A percentile compares a stretch with the other conserved stretches of the same genome.
phyloP scores from a whole-genome alignment of 2,888 invertebrate genomes.

The Tholera decimalis region DNA sequence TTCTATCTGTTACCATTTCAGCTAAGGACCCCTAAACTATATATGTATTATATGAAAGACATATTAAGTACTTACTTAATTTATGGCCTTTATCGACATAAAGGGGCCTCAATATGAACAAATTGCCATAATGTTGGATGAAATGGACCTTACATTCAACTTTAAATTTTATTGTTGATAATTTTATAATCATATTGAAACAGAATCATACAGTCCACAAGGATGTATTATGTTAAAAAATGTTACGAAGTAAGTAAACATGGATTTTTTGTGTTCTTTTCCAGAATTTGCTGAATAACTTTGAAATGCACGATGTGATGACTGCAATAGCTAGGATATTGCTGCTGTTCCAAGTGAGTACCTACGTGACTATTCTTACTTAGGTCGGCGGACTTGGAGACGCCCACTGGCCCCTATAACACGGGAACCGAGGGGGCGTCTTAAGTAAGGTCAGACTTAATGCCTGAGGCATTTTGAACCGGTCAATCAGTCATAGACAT shows the following conservation, averaged over 20 bases:
- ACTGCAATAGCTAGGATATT: slow-evolving; percentile 96
- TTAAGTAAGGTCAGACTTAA: too few species aligned
- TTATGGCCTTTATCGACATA: slow-evolving; percentile 2
- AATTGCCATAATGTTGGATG: slow-evolving; percentile 8
- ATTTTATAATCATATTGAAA: slow-evolving; percentile 7
- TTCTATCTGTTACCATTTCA: too few species aligned
- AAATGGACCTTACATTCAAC: background rate
- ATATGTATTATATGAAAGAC: too few species aligned
- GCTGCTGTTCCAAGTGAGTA: slow-evolving; percentile 95
- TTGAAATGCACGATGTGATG: slow-evolving; percentile 95
- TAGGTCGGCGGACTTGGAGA: background rate
- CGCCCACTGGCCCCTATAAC: too few species aligned
- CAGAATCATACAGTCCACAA: background rate
- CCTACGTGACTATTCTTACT: background rate
- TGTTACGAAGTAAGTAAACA: slow-evolving; percentile 13
- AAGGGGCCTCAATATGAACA: background rate
- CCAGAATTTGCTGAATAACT: slow-evolving; percentile 98
- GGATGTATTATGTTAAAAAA: slow-evolving; percentile 10
- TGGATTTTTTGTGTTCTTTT: slow-evolving; percentile 70
- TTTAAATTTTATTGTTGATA: background rate
- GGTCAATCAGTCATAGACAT: too few species aligned
- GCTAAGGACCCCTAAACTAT: too few species aligned
- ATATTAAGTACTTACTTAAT: background rate
- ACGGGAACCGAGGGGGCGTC: too few species aligned
- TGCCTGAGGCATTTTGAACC: too few species aligned